Evolutionary conservation across 2,888 invertebrate genomes (phyloP).

Genomic region (Hirtodrosophila confusa): DNA sequence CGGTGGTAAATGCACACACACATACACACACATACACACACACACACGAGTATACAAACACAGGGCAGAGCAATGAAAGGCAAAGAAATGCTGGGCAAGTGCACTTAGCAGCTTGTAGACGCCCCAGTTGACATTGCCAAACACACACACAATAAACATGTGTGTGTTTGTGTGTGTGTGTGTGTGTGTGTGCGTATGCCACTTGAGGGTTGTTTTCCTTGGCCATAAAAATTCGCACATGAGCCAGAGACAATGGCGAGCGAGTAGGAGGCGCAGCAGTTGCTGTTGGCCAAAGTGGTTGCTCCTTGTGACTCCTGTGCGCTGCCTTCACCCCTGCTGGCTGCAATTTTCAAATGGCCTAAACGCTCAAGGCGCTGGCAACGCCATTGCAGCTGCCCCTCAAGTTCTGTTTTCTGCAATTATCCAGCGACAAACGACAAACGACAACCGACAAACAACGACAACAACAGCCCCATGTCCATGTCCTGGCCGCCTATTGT

Average conservation of each 20-base stretch:
- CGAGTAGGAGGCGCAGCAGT: constrained; percentile 29
- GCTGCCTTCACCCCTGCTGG: constrained; percentile 29
- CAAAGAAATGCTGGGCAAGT: constrained; percentile 74
- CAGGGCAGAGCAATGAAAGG: constrained; percentile 45
- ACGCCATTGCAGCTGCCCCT: constrained; percentile 48
- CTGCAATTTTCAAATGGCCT: constrained; percentile 77
- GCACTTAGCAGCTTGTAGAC: constrained; percentile 77
- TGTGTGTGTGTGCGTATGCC: constrained; percentile 38
- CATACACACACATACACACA: constrained; percentile 6
- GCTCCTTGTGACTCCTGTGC: constrained; percentile 22
- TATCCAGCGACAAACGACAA: constrained; percentile 50
- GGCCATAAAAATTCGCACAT: constrained; percentile 75
- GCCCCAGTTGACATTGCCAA: constrained; percentile 76
- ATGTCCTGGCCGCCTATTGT: constrained; percentile 68
- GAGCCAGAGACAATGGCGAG: constrained; percentile 68
- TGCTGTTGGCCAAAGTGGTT: constrained; percentile 59
- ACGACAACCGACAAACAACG: constrained; percentile 33
- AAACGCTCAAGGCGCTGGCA: constrained; percentile 71
- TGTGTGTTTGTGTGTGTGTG: neutral
- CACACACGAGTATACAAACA: neutral
- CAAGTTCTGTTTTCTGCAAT: constrained; percentile 53
- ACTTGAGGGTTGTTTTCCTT: constrained; percentile 74
- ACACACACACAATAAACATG: constrained; percentile 17
- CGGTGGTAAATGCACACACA: constrained; percentile 7
- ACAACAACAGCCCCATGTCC: constrained; percentile 56